Conservation (phyloP, 2,797 vertebrate genomes). For the Xerus rutilus region DNA sequence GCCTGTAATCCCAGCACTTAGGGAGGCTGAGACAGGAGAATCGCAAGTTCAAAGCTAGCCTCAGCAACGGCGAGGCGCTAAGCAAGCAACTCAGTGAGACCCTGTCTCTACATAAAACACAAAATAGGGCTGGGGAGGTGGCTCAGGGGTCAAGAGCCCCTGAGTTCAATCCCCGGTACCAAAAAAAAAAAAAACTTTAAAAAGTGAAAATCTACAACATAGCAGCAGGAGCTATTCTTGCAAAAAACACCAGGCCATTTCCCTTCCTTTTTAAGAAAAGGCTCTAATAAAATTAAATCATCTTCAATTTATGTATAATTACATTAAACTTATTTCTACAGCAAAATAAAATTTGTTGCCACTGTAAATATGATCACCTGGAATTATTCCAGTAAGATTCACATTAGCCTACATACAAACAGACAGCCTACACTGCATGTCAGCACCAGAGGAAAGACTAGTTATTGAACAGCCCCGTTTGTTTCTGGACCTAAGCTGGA, state of each 20-base stretch:
- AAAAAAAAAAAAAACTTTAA: background rate
- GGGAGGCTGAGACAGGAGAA: too few species aligned
- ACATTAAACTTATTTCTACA: slow-evolving; percentile 27
- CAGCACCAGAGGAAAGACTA: background rate
- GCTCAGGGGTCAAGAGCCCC: too few species aligned
- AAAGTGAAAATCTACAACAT: background rate
- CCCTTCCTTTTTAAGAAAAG: background rate
- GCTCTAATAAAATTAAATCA: slow-evolving; percentile 26
- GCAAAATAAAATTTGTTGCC: slow-evolving; percentile 4
- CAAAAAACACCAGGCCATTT: slow-evolving; percentile 1
- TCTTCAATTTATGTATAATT: slow-evolving; percentile 7
- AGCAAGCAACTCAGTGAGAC: too few species aligned
- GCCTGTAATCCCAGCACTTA: too few species aligned
- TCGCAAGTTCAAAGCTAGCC: too few species aligned
- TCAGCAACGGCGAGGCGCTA: too few species aligned
- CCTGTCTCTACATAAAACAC: too few species aligned
- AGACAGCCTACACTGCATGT: background rate
- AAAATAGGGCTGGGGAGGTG: too few species aligned
- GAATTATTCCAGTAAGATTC: background rate
- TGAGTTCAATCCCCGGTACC: too few species aligned
- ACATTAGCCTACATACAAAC: background rate
- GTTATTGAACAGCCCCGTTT: background rate
- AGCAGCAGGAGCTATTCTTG: background rate
- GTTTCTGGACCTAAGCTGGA: background rate
- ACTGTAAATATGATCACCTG: background rate